phyloP scores from a whole-genome alignment of 2,797 vertebrate genomes.

The Oreortyx pictus region DNA sequence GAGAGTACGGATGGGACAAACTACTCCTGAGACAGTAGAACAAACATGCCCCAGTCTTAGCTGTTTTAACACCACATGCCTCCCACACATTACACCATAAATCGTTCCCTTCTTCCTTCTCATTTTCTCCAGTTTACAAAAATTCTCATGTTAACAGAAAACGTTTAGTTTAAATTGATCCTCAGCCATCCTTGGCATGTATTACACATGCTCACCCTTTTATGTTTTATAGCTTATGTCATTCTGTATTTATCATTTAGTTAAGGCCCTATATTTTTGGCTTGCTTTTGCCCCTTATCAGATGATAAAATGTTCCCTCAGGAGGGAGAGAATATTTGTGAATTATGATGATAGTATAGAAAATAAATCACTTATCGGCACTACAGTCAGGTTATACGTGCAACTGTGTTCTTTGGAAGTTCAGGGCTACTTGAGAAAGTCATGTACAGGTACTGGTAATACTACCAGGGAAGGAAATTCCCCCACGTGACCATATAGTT shows the following conservation, averaged over 20 bases:
- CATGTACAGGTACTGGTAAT: accelerated
- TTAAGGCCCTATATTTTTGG: conserved; percentile 51
- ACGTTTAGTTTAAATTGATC: conserved; percentile 59
- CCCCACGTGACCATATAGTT: accelerated
- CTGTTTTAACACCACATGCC: conserved; percentile 40
- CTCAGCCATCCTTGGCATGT: conserved; percentile 65
- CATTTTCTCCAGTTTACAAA: conserved; percentile 65
- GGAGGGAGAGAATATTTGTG: conserved; percentile 46
- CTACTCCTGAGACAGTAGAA: conserved; percentile 59
- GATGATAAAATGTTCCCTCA: conserved; percentile 40
- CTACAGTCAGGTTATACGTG: neutral
- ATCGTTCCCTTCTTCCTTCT: conserved; percentile 50
- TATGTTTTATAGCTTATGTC: conserved; percentile 66
- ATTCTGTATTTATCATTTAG: conserved; percentile 57
- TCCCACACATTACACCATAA: conserved; percentile 60
- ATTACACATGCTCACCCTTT: conserved; percentile 28
- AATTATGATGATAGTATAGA: conserved; percentile 38
- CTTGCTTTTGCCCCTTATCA: conserved; percentile 57
- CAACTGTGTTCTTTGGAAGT: neutral
- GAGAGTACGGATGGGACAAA: conserved; percentile 45
- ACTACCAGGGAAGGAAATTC: neutral
- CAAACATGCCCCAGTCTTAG: conserved; percentile 50
- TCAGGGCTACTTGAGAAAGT: neutral
- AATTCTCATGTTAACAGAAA: conserved; percentile 64
- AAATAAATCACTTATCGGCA: conserved; percentile 53